A percentile compares a stretch with the other conserved stretches of the same genome.
These are phyloP conservation scores for Masnerella sp. DNA, from an alignment of 2,888 invertebrate species.

Conservation along the genomic window DNA sequence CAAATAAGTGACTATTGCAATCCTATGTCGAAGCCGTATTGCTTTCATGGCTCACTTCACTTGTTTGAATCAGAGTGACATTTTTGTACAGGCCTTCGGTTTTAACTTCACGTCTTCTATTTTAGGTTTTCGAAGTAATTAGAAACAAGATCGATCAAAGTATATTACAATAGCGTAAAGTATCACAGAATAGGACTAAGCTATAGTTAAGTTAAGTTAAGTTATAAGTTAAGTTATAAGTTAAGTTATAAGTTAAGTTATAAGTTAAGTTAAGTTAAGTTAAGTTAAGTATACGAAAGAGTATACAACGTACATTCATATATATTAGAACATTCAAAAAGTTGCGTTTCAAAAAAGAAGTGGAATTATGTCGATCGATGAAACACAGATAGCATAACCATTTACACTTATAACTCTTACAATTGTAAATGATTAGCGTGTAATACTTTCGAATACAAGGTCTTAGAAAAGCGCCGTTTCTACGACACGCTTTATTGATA, in stretches of 20 bases:
- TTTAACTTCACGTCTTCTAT: constrained; percentile 16
- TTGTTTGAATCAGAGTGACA: constrained; percentile 43
- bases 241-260: too few relatives aligned
- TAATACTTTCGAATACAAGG: constrained; percentile 37
- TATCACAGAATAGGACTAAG: constrained; percentile 62
- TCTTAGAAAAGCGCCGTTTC: constrained; percentile 13
- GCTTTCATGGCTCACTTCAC: constrained; percentile 17
- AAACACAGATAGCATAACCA: constrained; percentile 1
- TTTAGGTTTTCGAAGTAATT: constrained; percentile 49
- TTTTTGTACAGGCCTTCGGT: constrained; percentile 58
- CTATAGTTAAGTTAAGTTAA: constrained; percentile 45
- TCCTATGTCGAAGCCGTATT: background rate
- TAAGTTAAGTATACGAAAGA: constrained; percentile 47
- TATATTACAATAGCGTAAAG: constrained; percentile 51
- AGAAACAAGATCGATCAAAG: constrained; percentile 37
- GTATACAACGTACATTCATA: constrained; percentile 43
- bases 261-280: too few relatives aligned
- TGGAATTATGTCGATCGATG: constrained; percentile 1
- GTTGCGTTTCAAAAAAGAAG: constrained; percentile 24
- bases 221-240: too few relatives aligned
- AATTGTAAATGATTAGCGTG: constrained; percentile 9
- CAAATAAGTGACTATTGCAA: constrained; percentile 33
- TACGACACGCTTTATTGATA: too few relatives aligned
- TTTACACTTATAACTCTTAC: constrained; percentile 8
- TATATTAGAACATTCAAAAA: constrained; percentile 49